Conservation (phyloP, 2,113 vertebrate species). For the Urocynchramus pylzowi region DNA sequence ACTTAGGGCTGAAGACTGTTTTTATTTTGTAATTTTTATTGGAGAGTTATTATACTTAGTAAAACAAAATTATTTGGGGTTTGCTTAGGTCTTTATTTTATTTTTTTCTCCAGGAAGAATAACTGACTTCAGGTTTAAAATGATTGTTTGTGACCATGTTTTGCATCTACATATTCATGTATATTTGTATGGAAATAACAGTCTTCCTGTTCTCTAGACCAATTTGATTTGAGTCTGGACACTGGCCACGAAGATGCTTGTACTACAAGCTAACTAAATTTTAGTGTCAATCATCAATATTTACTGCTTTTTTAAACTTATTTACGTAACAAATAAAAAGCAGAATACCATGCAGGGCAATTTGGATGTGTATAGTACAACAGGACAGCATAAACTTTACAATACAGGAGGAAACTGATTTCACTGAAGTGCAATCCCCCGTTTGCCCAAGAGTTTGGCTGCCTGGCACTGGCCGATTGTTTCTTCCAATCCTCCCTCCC, state of each 20-base stretch:
- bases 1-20: neutral
- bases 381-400: neutral
- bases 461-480: neutral
- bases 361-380: neutral
- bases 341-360: neutral
- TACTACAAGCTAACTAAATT: neutral
- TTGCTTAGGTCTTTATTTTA: fast-evolving
- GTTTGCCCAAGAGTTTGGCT: neutral
- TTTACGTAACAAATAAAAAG: neutral
- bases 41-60: neutral
- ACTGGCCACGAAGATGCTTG: neutral
- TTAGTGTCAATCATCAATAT: neutral
- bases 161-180: neutral
- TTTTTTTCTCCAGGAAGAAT: neutral
- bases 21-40: neutral
- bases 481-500: neutral
- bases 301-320: neutral
- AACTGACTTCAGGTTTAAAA: neutral
- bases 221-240: neutral
- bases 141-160: fast-evolving
- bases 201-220: neutral
- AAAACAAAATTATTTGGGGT: neutral
- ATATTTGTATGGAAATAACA: neutral
- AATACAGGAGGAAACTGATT: neutral
- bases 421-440: neutral